Evolutionary conservation across 2,113 vertebrate genomes (phyloP).

Genomic region (Etia nguti): DNA sequence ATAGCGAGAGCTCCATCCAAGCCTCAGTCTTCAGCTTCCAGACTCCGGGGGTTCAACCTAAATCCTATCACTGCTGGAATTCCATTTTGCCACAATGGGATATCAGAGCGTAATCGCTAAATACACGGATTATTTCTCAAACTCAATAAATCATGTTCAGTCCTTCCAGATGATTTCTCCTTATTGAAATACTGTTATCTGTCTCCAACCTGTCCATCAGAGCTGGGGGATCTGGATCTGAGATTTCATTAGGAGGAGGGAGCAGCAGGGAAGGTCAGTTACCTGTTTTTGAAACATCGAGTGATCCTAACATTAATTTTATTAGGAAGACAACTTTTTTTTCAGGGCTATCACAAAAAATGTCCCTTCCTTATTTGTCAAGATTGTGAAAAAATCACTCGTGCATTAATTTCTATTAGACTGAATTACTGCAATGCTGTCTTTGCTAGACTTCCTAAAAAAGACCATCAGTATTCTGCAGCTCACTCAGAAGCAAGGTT

Average conservation of each 20-base stretch:
- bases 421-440: background rate
- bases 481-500: background rate
- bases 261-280: background rate
- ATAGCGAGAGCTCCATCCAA: rapidly evolving
- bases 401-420: background rate
- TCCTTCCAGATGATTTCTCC: background rate
- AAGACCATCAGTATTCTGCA: background rate
- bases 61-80: background rate
- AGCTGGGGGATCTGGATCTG: background rate
- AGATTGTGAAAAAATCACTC: background rate
- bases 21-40: background rate
- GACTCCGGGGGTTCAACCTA: background rate
- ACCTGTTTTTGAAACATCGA: background rate
- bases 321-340: background rate
- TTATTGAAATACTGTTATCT: background rate
- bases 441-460: background rate
- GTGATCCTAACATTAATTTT: background rate
- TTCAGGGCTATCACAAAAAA: background rate
- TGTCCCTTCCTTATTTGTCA: background rate
- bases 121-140: background rate
- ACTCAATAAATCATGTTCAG: background rate
- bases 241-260: background rate
- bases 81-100: rapidly evolving
- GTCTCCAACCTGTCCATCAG: background rate
- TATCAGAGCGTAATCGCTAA: rapidly evolving